Conservation (phyloP, 2,888 invertebrate genomes). For the Stegana nigrithorax region DNA sequence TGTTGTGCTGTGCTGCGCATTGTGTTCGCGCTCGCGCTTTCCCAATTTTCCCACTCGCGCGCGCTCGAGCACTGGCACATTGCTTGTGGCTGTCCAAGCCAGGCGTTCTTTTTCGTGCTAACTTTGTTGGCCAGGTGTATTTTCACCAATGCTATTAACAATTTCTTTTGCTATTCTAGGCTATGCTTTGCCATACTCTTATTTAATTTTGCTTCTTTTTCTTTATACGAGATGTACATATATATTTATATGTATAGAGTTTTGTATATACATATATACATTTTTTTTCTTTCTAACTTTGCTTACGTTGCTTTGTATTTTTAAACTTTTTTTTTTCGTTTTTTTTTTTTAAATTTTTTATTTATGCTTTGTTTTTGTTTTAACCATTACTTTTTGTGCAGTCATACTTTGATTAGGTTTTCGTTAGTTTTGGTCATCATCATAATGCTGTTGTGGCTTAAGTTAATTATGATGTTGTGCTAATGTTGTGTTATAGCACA, state of each 20-base stretch:
- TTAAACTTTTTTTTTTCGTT: slow-evolving; percentile 7
- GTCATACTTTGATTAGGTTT: slow-evolving; percentile 16
- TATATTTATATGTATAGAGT: too few relatives aligned
- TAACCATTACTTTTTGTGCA: slow-evolving; percentile 11
- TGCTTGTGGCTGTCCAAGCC: neutral
- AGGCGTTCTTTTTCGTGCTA: neutral
- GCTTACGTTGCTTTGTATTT: slow-evolving; percentile 1
- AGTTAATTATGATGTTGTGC: neutral
- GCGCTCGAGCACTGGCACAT: neutral
- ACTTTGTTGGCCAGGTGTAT: slow-evolving; percentile 53
- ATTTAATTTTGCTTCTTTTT: slow-evolving; percentile 35
- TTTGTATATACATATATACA: too few relatives aligned
- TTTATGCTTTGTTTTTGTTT: neutral
- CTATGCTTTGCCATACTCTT: slow-evolving; percentile 32
- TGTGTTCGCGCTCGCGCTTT: slow-evolving; percentile 1
- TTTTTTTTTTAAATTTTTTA: neutral
- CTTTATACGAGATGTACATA: too few relatives aligned
- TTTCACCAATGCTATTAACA: slow-evolving; percentile 52
- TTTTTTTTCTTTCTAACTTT: slow-evolving; percentile 32
- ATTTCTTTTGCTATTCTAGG: slow-evolving; percentile 50
- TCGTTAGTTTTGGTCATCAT: slow-evolving; percentile 6
- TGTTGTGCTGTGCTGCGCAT: neutral
- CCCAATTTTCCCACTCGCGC: neutral
- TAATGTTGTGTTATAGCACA: too few relatives aligned
- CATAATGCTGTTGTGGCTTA: neutral